Percentiles rank a stretch among this genome's conserved stretches.
Evolutionary conservation across 2,113 vertebrate species (phyloP).

Genomic region (Rhabdomys dilectus): DNA sequence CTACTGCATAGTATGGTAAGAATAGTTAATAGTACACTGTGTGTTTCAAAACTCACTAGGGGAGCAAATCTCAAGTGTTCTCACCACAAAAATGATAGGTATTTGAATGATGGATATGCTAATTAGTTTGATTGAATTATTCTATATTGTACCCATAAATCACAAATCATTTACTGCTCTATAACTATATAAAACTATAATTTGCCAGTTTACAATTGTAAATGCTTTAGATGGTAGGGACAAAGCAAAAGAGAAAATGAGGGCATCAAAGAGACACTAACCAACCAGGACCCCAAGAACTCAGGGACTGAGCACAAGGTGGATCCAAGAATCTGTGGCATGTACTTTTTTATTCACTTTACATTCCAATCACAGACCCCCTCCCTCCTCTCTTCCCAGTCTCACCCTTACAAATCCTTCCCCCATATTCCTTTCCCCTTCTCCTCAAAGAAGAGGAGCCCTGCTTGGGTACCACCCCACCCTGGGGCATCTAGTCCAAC

Average conservation of each 20-base stretch:
- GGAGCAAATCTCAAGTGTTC: not conserved
- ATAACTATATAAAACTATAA: not conserved
- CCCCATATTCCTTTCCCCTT: no score
- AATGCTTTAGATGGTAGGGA: not conserved
- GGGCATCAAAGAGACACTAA: not conserved
- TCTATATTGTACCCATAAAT: not conserved
- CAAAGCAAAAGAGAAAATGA: not conserved
- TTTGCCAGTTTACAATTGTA: slow-evolving; percentile 5
- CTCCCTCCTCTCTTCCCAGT: no score
- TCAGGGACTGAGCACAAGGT: not conserved
- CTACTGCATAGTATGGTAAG: not conserved
- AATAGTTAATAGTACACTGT: not conserved
- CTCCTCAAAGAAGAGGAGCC: no score
- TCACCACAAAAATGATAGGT: slow-evolving; percentile 1
- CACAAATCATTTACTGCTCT: not conserved
- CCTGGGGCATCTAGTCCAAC: no score
- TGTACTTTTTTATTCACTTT: no score
- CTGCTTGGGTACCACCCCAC: no score
- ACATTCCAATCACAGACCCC: no score
- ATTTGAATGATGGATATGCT: not conserved
- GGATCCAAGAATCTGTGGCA: not conserved
- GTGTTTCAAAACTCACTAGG: not conserved
- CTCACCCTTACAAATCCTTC: no score
- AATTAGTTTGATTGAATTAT: not conserved
- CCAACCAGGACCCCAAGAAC: not conserved